Conservation (phyloP, 2,113 vertebrate genomes). For the Notechis scutatus region DNA sequence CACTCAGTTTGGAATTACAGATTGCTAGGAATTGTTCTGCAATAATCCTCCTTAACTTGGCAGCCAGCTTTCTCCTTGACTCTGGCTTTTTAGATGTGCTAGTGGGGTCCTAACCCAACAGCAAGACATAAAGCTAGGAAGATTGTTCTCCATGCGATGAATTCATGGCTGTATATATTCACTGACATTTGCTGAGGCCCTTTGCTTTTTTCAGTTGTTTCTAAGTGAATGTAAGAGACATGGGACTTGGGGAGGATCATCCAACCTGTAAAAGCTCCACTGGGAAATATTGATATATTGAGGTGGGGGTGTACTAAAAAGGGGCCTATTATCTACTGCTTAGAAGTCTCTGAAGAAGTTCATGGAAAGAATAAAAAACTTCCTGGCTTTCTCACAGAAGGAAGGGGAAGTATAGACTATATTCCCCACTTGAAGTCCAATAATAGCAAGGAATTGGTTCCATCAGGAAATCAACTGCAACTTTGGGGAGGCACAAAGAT, state of each 20-base stretch:
- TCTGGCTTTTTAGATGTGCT: background rate
- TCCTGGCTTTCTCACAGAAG: background rate
- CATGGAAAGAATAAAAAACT: background rate
- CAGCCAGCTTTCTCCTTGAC: background rate
- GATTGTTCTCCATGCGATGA: background rate
- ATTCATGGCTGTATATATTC: background rate
- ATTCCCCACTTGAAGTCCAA: background rate
- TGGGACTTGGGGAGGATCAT: background rate
- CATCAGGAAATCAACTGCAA: background rate
- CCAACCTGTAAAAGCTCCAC: background rate
- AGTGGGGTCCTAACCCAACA: background rate
- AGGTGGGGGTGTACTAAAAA: background rate
- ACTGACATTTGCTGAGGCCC: background rate
- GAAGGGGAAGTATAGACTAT: background rate
- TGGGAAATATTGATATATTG: background rate
- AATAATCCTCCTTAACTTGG: background rate
- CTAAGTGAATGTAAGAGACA: background rate
- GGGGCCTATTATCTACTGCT: background rate
- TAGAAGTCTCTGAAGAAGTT: background rate
- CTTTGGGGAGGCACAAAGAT: background rate
- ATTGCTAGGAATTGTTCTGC: no score
- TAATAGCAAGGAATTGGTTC: background rate
- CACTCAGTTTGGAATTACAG: background rate
- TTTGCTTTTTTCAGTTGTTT: background rate
- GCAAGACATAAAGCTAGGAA: background rate